A percentile compares a stretch with the other conserved stretches of the same genome.
Evolutionary conservation across 2,888 invertebrate genomes (phyloP).

Genomic region (Watsonalla cultraria): DNA sequence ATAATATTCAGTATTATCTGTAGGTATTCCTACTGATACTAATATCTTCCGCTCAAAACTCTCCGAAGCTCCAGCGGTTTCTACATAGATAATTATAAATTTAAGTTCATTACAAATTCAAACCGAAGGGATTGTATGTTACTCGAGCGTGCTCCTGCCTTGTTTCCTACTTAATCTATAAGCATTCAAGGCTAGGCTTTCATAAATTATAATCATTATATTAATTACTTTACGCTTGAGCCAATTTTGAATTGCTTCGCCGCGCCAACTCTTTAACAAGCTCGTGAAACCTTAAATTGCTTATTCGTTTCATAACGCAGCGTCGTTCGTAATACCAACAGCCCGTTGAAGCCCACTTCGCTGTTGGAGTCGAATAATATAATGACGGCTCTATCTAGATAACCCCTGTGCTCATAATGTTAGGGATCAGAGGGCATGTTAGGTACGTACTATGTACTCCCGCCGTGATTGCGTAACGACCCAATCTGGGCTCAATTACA

Average conservation of each 20-base stretch:
- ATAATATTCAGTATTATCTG: too few species aligned
- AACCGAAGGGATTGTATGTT: slow-evolving; percentile 3
- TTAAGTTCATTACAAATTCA: slow-evolving; percentile 15
- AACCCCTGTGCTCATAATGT: not conserved
- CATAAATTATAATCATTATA: not conserved
- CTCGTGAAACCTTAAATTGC: not conserved
- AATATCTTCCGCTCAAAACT: not conserved
- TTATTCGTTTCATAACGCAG: not conserved
- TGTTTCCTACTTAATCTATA: not conserved
- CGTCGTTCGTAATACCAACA: too few species aligned
- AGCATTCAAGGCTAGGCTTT: not conserved
- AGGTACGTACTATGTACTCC: not conserved
- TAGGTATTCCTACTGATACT: not conserved
- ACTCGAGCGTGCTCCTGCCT: not conserved
- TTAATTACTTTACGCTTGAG: not conserved
- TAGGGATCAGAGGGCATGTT: too few species aligned
- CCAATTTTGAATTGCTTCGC: not conserved
- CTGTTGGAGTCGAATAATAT: not conserved
- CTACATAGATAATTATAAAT: slow-evolving; percentile 3
- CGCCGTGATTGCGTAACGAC: not conserved
- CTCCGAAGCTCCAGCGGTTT: not conserved
- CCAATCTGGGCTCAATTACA: not conserved
- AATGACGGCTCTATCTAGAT: not conserved
- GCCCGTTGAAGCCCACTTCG: not conserved
- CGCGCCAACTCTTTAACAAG: not conserved